A percentile compares a stretch with the other conserved stretches of the same genome.
These are phyloP conservation scores for Indicator indicator DNA, from an alignment of 2,113 vertebrate species.

Conservation along the genomic window DNA sequence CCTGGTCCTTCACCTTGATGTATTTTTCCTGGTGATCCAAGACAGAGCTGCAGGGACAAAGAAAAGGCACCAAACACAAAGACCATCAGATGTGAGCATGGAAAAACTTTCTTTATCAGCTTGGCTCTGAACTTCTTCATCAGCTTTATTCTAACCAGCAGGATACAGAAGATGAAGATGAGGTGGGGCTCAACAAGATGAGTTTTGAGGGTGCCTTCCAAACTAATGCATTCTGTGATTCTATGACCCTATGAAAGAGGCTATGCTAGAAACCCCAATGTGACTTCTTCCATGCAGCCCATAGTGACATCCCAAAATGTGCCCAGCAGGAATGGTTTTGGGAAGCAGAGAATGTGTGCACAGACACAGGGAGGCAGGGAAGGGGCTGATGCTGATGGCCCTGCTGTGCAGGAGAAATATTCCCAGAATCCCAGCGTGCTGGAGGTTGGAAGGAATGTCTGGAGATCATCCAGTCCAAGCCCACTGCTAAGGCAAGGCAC, in stretches of 20 bases:
- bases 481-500: too few species aligned
- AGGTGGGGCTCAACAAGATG: too few species aligned
- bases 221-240: too few species aligned
- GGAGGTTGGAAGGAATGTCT: too few species aligned
- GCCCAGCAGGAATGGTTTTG: background rate
- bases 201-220: too few species aligned
- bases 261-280: background rate
- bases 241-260: too few species aligned
- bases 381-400: background rate
- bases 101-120: background rate
- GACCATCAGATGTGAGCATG: accelerated
- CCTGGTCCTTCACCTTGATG: accelerated
- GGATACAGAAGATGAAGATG: background rate
- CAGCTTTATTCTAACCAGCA: background rate
- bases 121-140: too few species aligned
- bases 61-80: background rate
- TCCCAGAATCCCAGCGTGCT: too few species aligned
- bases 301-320: accelerated
- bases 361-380: accelerated
- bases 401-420: too few species aligned
- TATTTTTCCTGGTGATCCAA: background rate
- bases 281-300: background rate
- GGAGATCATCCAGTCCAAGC: too few species aligned
- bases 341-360: accelerated
- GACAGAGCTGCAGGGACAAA: background rate